Evolutionary conservation across 2,113 vertebrate species (phyloP), one percentile per base, ranked within the genome.

Genomic region (Cyanocitta stelleri): DNA sequence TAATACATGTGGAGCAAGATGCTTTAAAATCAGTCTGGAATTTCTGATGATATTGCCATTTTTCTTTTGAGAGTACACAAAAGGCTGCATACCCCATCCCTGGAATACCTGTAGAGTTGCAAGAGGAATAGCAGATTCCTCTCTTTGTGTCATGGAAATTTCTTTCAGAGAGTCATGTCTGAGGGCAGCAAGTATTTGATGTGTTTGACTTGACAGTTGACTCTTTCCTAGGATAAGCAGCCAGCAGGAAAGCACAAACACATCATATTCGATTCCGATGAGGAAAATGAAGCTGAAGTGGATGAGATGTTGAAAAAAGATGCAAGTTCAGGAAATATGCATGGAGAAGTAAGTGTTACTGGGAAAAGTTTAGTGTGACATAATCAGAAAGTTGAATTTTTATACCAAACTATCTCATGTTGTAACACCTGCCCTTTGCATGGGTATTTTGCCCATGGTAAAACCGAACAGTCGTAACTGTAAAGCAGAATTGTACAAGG

Each of bases 211-310:
- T 79, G 30, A 61, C 33, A 27, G 4, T 69, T 68, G 32, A 16
- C 61, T 85, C 66, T 91, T 71, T 26, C 68, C n/a, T 62, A 99
- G 99, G 99, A 99, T 22, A 74, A 81, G 46, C 95, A 95, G 23
- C 39, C 97, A 77, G 71, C 95, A 84, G 94, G 88, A 81, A 98
- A 97, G 80, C 97, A 97, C 35, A 99, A 98, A n/a, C 99, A 98
- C 91, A 98, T 99, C 27, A 85, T 99, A 83, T 99, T 99, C 24
- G 91, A 97, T 95, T 99, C 98, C 1, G 99, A 98, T 56, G 97
- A 93, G 30, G 98, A 99, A 94, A 95, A 93, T 6, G 97, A 92
- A 96, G 94, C 93, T 41, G 93, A 94, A 39, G 59, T 12, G 22
- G 93, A 96, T 64, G 95, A 95, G 22, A 48, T 18, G 3, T 27